Conservation (phyloP, 2,797 vertebrate species). For the Centroberyx gerrardi region DNA sequence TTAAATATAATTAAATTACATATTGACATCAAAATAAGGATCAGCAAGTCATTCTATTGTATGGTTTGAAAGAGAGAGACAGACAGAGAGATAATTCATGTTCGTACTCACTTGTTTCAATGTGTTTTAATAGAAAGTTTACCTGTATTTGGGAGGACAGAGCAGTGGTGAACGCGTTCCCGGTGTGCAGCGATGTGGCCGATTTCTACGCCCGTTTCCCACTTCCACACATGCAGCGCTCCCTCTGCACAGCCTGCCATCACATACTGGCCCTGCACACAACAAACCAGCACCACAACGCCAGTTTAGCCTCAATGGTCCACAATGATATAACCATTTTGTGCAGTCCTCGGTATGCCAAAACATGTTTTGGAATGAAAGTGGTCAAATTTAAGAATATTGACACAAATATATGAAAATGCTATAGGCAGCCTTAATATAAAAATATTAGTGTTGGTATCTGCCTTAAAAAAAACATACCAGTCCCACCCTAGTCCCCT, state of each 20-base stretch:
- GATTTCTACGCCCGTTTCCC: constrained; percentile 82
- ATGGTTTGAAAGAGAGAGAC: neutral
- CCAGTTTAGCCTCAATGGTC: too few relatives aligned
- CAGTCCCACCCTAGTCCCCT: too few relatives aligned
- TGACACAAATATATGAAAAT: too few relatives aligned
- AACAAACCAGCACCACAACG: neutral
- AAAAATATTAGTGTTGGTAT: too few relatives aligned
- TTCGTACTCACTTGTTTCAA: neutral
- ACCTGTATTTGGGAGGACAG: constrained; percentile 68
- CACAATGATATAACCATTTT: too few relatives aligned
- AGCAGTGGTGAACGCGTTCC: constrained; percentile 83
- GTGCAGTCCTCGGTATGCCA: too few relatives aligned
- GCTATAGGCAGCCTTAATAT: too few relatives aligned
- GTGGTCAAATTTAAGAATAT: too few relatives aligned
- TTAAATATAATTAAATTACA: neutral
- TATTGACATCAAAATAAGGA: neutral
- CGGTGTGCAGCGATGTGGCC: constrained; percentile 88
- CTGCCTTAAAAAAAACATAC: too few relatives aligned
- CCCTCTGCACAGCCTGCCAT: constrained; percentile 86
- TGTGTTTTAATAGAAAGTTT: neutral
- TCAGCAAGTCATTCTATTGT: neutral
- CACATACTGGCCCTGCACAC: constrained; percentile 83
- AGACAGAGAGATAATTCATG: neutral
- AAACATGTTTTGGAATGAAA: too few relatives aligned
- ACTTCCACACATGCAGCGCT: constrained; percentile 88